These are phyloP conservation scores for Beris morrisii DNA, from an alignment of 2,888 invertebrate species.

Conservation along the genomic window DNA sequence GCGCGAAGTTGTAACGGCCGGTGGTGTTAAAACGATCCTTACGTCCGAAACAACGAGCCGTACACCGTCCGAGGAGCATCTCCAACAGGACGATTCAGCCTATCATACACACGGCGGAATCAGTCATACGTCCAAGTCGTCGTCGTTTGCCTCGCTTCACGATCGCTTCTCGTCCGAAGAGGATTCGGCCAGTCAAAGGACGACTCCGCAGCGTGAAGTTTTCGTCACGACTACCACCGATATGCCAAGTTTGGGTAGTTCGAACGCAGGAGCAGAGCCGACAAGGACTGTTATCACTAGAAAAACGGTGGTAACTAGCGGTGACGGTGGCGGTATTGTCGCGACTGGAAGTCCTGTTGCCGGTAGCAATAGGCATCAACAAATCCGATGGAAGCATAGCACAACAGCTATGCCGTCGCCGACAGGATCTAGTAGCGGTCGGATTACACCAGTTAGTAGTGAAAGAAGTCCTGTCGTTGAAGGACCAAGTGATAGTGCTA, in stretches of 20 bases:
- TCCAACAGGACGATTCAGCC: slow-evolving; percentile 60
- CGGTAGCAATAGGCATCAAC: slow-evolving; percentile 41
- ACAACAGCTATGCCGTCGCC: slow-evolving; percentile 36
- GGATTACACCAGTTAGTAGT: slow-evolving; percentile 3
- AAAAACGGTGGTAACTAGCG: not conserved
- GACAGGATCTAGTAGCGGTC: not conserved
- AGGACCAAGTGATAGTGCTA: slow-evolving; percentile 38
- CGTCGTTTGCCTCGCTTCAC: slow-evolving; percentile 59
- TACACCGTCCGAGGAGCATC: slow-evolving; percentile 61
- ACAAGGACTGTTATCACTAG: slow-evolving; percentile 32
- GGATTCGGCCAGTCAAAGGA: slow-evolving; percentile 49
- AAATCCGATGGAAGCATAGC: slow-evolving; percentile 46
- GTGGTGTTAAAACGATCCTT: slow-evolving; percentile 50
- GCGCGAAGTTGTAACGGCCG: slow-evolving; percentile 58
- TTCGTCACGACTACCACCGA: not conserved
- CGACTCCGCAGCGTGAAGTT: slow-evolving; percentile 45
- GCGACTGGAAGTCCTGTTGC: slow-evolving; percentile 40
- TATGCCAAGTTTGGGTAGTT: not conserved
- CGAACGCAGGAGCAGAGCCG: slow-evolving; percentile 50
- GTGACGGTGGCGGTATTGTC: too few species aligned
- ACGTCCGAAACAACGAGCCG: slow-evolving; percentile 51
- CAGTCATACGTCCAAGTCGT: slow-evolving; percentile 57
- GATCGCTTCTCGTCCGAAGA: slow-evolving; percentile 61
- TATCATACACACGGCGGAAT: slow-evolving; percentile 59
- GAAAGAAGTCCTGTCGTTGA: slow-evolving; percentile 18